Evolutionary conservation across 1,140 invertebrate species (phyloP), one percentile per base, ranked within the genome.

Genomic region (Halotydeus destructor): DNA sequence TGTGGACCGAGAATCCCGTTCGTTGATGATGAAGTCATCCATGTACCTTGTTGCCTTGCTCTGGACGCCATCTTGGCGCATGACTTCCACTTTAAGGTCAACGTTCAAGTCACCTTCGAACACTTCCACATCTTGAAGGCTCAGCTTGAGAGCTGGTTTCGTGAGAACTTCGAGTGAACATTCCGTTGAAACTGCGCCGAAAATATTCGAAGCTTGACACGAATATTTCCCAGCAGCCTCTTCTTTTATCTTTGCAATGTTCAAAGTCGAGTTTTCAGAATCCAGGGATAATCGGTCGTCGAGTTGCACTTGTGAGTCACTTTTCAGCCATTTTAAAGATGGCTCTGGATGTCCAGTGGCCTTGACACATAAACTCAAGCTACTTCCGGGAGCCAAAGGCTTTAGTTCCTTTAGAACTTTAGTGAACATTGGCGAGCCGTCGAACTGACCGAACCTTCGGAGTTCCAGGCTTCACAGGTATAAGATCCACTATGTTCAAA

Each of bases 101-200:
- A 62, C 74, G 19, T 84, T 70, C 34, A 66, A 72, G 50, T 84
- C 78, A 25, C 75, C 76, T 58, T 89, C 79, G 18, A 75, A 67
- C 28, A 74, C 69, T 16, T 77, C 64, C 42, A 69, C 68, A 26
- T 68, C 65, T 33, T 69, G 16, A 27, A 52, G 36, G 25, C n/a
- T 48, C 6, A 53, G 24, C 32, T 36, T 45, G 67, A 3, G 76
- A 77, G 60, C 82, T 78, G 57, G 69, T 81, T 16, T 72, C 69
- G 44, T 71, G 69, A 28, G 40, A 49, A 26, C 38, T 24, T 14
- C 47, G 8, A 53, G 24, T 35, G 31, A 43, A 28, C 39, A 49
- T 23, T 36, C 42, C n/a, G 46, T 49, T 9, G 48, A 41, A 18
- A 44, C 44, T n/a, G 41, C 43, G 11, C 50, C 51, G 23, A 33